Conservation (phyloP, 1,140 invertebrate genomes). For the Drosophila rhopaloa region DNA sequence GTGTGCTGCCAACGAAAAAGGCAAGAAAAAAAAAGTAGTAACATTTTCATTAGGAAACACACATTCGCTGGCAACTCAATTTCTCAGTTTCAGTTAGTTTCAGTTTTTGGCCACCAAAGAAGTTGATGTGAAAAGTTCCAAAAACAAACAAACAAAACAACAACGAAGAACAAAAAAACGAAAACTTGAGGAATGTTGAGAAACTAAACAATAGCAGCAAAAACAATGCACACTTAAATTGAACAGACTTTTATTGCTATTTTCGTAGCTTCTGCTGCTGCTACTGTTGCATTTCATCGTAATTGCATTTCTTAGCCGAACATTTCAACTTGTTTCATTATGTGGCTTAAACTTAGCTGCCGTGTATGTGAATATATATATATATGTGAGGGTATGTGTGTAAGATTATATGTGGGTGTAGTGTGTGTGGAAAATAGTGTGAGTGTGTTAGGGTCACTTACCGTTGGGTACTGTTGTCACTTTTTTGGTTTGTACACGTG, state of each 20-base stretch:
- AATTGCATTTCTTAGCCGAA: conserved; percentile 81
- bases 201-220: conserved; percentile 55
- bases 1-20: conserved; percentile 52
- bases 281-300: conserved; percentile 57
- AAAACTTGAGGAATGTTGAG: conserved; percentile 59
- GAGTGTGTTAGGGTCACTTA: conserved; percentile 87
- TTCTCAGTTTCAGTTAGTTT: conserved; percentile 50
- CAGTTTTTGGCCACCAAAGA: conserved; percentile 62
- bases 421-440: conserved; percentile 18
- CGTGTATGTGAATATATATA: conserved; percentile 18
- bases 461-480: conserved; percentile 95
- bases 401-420: conserved; percentile 23
- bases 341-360: conserved; percentile 62
- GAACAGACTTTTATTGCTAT: conserved; percentile 43
- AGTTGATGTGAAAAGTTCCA: conserved; percentile 73
- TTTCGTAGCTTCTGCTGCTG: conserved; percentile 27
- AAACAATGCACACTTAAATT: conserved; percentile 67
- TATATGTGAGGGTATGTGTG: conserved; percentile 12
- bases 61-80: conserved; percentile 69
- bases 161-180: conserved; percentile 19
- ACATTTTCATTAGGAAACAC: conserved; percentile 74
- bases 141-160: conserved; percentile 37
- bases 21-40: conserved; percentile 28
- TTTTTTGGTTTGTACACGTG: conserved; percentile 99
- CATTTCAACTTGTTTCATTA: conserved; percentile 78